Base-by-base conservation (phyloP, 2,113 vertebrate species). In the Pteruthius melanotis region DNA sequence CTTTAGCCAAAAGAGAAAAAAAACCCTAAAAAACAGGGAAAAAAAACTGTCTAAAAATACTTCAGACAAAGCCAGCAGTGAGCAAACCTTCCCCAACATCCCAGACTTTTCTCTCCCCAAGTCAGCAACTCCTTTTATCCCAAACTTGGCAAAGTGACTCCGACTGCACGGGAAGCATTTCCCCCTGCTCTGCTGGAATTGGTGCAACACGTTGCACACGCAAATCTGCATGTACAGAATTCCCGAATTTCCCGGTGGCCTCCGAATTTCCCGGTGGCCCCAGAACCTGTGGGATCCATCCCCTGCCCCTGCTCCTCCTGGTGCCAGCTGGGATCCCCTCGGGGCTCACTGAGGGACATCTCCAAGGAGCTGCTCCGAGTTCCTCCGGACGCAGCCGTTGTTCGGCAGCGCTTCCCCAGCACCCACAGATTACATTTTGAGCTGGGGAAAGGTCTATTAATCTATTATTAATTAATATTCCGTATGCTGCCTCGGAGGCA, bases 401-500 rank as follows among this genome's bases (percentile, higher is more conserved):
- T 60, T 79, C 45, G 50, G 35, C 11, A 57, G 81, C 12, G 1
- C 69, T 87, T 89, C 52, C 65, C 68, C 35, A 84, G 78, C 91
- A 88, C 82, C 76, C 78, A 42, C 77, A 77, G 71, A 39, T 83
- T 44, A 21, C 93, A 81, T 63, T 89, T 96, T 83, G 45, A 94
- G 91, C 54, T 49, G 79, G 75, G 68, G 69, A 76, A 84, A 94
- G 89, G 82, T 96, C 91, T 90, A 96, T 97, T 97, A 97, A 97
- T 97, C 92, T 93, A 96, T 97, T 94, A 97, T 97, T 97, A 82
- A 97, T 96, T 97, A 84, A 96, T 97, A 94, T 95, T 96, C 94
- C 91, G 33, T 94, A 63, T 90, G 92, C 57, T 2, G 14, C 94
- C 94, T 95, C 3, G 28, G 87, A 96, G 94, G 89, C 95, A 56